Conservation (phyloP, 2,797 vertebrate genomes). For the Cossypha polioptera region DNA sequence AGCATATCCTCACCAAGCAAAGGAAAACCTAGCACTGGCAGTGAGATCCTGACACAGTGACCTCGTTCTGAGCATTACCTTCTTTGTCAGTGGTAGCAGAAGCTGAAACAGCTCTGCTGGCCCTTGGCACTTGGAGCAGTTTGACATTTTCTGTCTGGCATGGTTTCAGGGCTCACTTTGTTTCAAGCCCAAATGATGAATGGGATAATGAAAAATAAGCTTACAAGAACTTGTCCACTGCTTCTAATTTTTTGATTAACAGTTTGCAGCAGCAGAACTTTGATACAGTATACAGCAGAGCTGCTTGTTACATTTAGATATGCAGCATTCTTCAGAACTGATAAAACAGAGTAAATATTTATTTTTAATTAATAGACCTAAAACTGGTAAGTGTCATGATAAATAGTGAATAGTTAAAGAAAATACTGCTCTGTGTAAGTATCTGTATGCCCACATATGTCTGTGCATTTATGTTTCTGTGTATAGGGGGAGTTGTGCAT, state of each 20-base stretch:
- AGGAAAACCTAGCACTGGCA: neutral
- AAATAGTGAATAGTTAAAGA: neutral
- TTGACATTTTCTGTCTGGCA: slow-evolving; percentile 43
- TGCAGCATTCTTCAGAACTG: slow-evolving; percentile 1
- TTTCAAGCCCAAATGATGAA: slow-evolving; percentile 28
- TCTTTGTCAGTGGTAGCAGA: slow-evolving; percentile 36
- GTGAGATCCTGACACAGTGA: slow-evolving; percentile 73
- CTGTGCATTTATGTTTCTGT: neutral
- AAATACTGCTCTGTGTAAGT: neutral
- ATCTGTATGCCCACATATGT: neutral
- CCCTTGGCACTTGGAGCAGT: slow-evolving; percentile 31
- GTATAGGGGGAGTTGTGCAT: neutral
- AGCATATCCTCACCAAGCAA: neutral
- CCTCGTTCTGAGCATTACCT: slow-evolving; percentile 64
- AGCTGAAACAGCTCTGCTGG: slow-evolving; percentile 33
- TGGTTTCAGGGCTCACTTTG: slow-evolving; percentile 30
- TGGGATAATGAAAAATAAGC: slow-evolving; percentile 23
- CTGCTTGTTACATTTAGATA: slow-evolving; percentile 22
- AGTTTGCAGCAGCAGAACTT: slow-evolving; percentile 52
- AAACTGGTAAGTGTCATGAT: slow-evolving; percentile 36
- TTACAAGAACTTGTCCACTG: slow-evolving; percentile 55
- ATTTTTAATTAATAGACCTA: slow-evolving; percentile 18
- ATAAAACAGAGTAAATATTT: neutral
- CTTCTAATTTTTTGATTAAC: slow-evolving; percentile 59
- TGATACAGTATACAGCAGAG: slow-evolving; percentile 17